Conservation (phyloP, 2,888 invertebrate species). For the Caenorhabditis drosophilae region DNA sequence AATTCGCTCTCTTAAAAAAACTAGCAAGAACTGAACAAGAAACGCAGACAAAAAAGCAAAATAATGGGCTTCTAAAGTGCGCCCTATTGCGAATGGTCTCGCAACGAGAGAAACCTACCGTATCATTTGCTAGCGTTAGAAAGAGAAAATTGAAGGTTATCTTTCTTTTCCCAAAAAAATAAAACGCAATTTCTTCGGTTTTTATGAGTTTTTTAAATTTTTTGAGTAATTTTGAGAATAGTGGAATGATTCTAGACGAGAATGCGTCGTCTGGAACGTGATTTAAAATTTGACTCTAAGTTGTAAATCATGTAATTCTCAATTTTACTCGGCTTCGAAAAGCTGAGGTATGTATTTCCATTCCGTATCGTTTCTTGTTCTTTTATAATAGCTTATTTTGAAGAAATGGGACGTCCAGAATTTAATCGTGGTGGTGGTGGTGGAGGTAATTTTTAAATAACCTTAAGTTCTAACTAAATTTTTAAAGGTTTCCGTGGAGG, state of each 20-base stretch:
- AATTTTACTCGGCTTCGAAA: slow-evolving; percentile 38
- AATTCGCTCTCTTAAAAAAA: no score
- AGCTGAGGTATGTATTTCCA: slow-evolving; percentile 43
- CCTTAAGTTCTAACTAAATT: slow-evolving; percentile 2
- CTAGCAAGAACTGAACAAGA: not conserved
- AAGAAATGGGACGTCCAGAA: slow-evolving; percentile 60
- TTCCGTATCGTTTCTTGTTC: slow-evolving; percentile 6
- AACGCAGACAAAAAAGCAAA: not conserved
- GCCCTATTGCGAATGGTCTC: slow-evolving; percentile 32
- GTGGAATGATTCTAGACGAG: slow-evolving; percentile 35
- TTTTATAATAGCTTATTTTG: slow-evolving; percentile 11
- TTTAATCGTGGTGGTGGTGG: slow-evolving; percentile 58
- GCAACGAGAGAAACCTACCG: slow-evolving; percentile 16
- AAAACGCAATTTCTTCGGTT: slow-evolving; percentile 10
- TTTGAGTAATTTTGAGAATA: slow-evolving; percentile 45
- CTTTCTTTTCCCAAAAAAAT: slow-evolving; percentile 30
- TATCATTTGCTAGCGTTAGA: slow-evolving; percentile 6
- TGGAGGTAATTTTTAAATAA: slow-evolving; percentile 39
- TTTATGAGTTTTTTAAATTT: slow-evolving; percentile 8
- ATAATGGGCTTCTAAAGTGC: slow-evolving; percentile 2
- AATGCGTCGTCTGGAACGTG: slow-evolving; percentile 23
- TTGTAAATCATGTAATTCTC: slow-evolving; percentile 30
- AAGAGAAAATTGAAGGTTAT: slow-evolving; percentile 5
- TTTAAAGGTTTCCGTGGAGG: slow-evolving; percentile 45
- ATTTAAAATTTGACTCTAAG: slow-evolving; percentile 41